These are phyloP conservation scores for Tenualosa ilisha DNA, from an alignment of 2,797 vertebrate species.

Conservation along the genomic window DNA sequence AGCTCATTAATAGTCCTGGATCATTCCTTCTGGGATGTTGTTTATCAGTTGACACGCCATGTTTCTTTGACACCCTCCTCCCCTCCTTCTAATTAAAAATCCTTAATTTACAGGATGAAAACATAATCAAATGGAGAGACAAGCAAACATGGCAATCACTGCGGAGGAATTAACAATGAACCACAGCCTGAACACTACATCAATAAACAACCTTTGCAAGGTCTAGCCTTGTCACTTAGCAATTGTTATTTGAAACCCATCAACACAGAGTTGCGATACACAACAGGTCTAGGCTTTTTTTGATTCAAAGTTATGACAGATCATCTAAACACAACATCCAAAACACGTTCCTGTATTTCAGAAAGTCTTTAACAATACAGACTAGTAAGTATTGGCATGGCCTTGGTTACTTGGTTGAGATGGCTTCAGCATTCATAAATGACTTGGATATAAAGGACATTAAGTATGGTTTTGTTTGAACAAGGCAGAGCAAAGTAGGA, in stretches of 20 bases:
- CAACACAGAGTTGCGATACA: neutral
- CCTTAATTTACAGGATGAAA: slow-evolving; percentile 12
- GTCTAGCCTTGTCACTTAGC: neutral
- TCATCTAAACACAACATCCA: neutral
- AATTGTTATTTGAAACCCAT: slow-evolving; percentile 4
- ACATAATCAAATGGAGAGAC: neutral
- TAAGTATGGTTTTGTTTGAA: neutral
- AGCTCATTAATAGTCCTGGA: neutral
- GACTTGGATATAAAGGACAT: neutral
- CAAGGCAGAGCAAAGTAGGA: neutral
- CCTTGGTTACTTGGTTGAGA: neutral
- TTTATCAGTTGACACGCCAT: neutral
- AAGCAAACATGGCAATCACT: neutral
- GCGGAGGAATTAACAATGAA: neutral
- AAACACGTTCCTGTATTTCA: neutral
- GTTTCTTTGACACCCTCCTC: slow-evolving; percentile 6
- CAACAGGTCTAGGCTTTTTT: neutral
- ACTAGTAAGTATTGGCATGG: neutral
- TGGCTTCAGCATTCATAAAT: neutral
- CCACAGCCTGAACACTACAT: neutral
- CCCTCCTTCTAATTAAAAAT: slow-evolving; percentile 14
- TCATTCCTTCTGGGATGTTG: neutral
- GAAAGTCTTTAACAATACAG: neutral
- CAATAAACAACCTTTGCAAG: slow-evolving; percentile 7
- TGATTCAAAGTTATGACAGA: neutral